A percentile compares a stretch with the other conserved stretches of the same genome.
These are phyloP conservation scores for Rhizoglyphus robini DNA, from an alignment of 1,140 invertebrate species.

Conservation along the genomic window DNA sequence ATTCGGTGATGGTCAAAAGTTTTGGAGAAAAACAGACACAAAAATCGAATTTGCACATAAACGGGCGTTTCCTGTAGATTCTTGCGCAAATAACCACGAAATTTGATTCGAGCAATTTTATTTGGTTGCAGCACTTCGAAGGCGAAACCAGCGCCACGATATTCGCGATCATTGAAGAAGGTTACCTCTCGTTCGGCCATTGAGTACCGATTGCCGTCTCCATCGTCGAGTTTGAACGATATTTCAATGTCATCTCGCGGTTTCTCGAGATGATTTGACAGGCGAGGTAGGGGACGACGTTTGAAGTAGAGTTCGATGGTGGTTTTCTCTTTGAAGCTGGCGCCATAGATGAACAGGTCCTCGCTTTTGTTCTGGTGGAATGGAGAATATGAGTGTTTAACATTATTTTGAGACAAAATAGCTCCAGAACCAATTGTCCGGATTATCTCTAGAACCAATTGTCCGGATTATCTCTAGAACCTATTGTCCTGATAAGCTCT, in stretches of 20 bases:
- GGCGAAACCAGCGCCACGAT: neutral
- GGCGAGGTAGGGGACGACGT: neutral
- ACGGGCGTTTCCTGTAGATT: neutral
- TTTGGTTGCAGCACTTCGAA: neutral
- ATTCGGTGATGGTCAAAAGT: neutral
- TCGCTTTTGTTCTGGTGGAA: neutral
- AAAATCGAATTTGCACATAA: slow-evolving; percentile 9
- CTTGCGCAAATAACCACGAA: slow-evolving; percentile 4
- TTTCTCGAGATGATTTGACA: neutral
- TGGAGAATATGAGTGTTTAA: no score
- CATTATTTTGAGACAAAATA: no score
- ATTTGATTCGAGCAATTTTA: slow-evolving; percentile 9
- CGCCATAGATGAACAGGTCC: neutral
- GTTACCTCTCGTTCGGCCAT: neutral
- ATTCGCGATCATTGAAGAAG: neutral
- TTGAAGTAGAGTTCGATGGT: neutral
- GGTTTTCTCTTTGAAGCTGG: neutral
- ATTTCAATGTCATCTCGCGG: neutral
- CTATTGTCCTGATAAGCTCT: no score
- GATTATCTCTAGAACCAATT: no score
- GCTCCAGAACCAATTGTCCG: no score
- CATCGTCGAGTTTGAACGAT: neutral
- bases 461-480: no score
- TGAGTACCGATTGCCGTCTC: neutral
- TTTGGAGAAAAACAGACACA: neutral